A percentile compares a stretch with the other conserved stretches of the same genome.
Conservation (phyloP, 1,140 invertebrate species). For the Halesus radiatus region DNA sequence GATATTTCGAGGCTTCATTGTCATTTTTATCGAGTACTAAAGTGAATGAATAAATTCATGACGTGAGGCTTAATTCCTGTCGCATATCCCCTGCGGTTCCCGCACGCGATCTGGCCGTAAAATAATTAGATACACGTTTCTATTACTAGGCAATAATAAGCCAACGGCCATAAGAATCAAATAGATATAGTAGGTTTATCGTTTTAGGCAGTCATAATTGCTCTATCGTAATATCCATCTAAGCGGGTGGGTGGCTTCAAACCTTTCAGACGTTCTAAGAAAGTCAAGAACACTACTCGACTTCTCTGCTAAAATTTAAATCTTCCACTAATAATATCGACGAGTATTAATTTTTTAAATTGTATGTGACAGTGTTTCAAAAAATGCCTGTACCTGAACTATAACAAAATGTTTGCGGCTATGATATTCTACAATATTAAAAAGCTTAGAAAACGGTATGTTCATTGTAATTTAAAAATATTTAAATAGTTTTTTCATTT, state of each 20-base stretch:
- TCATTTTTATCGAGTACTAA: conserved; percentile 16
- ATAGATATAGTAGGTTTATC: too few species aligned
- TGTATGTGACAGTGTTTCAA: not conserved
- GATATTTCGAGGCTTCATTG: not conserved
- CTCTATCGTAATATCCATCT: too few species aligned
- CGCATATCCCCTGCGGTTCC: not conserved
- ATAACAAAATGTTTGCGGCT: conserved; percentile 7
- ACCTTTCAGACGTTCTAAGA: conserved; percentile 12
- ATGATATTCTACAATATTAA: conserved; percentile 20
- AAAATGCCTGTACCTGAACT: not conserved
- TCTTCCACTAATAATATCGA: too few species aligned
- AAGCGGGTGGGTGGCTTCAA: too few species aligned
- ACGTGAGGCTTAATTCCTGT: conserved; percentile 5
- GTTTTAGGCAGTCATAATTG: too few species aligned
- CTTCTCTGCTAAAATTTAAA: not conserved
- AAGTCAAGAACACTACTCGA: not conserved
- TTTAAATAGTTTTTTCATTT: too few species aligned
- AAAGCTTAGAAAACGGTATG: conserved; percentile 26
- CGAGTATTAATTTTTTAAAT: too few species aligned
- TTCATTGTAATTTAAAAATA: not conserved
- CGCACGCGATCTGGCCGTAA: conserved; percentile 51
- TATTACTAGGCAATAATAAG: conserved; percentile 29
- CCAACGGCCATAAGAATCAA: not conserved
- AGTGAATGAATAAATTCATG: not conserved
- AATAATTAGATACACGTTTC: conserved; percentile 42